A percentile compares a stretch with the other conserved stretches of the same genome.
Evolutionary conservation across 2,113 vertebrate species (phyloP).

Genomic region (Litocranius walleri): DNA sequence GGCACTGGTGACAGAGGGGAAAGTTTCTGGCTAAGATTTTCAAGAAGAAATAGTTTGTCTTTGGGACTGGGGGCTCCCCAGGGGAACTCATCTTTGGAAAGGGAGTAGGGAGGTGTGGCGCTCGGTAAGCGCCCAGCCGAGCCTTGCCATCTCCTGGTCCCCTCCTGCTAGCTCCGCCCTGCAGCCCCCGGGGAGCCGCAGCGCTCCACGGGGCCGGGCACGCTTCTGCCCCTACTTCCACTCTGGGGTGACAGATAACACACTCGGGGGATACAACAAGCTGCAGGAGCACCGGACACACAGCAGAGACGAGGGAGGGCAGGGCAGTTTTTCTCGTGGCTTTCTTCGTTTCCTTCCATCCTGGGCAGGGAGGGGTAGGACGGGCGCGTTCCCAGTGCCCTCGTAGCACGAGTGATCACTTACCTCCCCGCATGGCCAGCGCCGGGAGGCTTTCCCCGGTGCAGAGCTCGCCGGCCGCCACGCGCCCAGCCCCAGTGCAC

Average conservation of each 20-base stretch:
- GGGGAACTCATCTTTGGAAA: neutral
- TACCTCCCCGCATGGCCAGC: slow-evolving; percentile 54
- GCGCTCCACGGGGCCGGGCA: neutral
- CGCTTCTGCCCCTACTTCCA: neutral
- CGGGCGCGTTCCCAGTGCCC: neutral
- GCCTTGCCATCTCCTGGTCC: neutral
- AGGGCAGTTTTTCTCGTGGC: neutral
- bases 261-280: neutral
- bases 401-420: slow-evolving; percentile 19
- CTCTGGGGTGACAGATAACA: neutral
- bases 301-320: neutral
- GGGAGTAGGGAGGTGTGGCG: neutral
- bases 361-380: neutral
- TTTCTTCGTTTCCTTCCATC: slow-evolving; percentile 6
- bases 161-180: neutral
- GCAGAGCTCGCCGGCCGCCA: neutral
- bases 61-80: neutral
- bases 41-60: neutral
- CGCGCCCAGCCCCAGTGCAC: neutral
- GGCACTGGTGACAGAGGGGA: neutral
- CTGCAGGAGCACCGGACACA: neutral
- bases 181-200: neutral
- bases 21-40: slow-evolving; percentile 45
- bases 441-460: slow-evolving; percentile 27
- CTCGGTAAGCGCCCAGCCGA: neutral